Evolutionary conservation across 2,888 invertebrate species (phyloP), one percentile per base, ranked within the genome.

Genomic region (Ectobius pallidus): DNA sequence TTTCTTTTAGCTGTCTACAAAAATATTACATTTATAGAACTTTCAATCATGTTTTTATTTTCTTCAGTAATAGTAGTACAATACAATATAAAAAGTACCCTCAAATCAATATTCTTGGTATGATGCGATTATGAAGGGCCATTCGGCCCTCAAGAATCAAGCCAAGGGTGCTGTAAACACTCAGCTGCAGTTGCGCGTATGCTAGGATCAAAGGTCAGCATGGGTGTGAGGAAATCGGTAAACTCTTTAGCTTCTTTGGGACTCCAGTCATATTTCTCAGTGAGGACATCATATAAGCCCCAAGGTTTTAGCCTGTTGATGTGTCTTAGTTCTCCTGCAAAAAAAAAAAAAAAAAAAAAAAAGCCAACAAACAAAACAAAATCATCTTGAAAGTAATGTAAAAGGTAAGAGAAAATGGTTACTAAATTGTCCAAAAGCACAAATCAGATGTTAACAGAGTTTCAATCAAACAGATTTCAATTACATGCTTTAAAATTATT

Each of bases 191-290:
- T 91, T 69, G 91, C 90, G 77, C 94, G 85, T 78, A 89, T 86
- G 65, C 86, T 86, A 52, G 92, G 91, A 83, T 94, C 93, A 81
- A 91, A 93, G 76, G 89, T 88, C 75, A 95, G 86, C 92, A 95
- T 92, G 61, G 92, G 92, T 77, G 87, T 81, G 71, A 94, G 85
- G 83, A 95, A 94, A 78, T 91, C 89, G 1, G 92, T 87, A 83
- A 94, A 93, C 69, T 87, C 88, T 78, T 87, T 86, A 2, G 94
- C 94, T 78, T 91, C 90, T 70, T 88, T 85, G 65, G 87, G 85
- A 78, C 89, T 87, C 93, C 94, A 95, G 78, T 92, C 90, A 82
- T 94, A 95, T 82, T 95, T 94, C 82, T 94, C 93, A 22, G 88
- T 87, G 75, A 94, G 85, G 25, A 94, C 94, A 78, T 92, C 92